Percentiles rank a stretch among this genome's conserved stretches.
phyloP scores from a whole-genome alignment of 2,888 invertebrate genomes.

The Amphipyra tragopoginis region DNA sequence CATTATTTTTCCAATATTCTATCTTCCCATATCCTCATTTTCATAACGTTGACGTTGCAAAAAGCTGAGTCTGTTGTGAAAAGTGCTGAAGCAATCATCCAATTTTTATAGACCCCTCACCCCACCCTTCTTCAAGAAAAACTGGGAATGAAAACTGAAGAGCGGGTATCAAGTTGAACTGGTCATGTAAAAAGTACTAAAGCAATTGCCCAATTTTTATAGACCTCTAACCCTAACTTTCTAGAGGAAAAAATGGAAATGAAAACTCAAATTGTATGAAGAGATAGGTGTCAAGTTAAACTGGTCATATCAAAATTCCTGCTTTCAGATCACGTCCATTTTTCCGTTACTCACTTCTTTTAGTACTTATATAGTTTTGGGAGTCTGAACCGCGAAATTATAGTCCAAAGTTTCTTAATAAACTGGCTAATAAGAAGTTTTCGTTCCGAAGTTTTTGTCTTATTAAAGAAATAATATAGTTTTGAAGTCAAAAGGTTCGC shows the following conservation, averaged over 20 bases:
- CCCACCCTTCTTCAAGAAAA: neutral
- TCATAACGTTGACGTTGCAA: conserved; percentile 44
- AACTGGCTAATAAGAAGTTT: conserved; percentile 23
- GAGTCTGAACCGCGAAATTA: conserved; percentile 19
- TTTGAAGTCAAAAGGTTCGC: neutral
- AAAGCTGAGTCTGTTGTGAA: conserved; percentile 30
- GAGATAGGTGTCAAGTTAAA: conserved; percentile 6
- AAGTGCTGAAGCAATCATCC: conserved; percentile 25
- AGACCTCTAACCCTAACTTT: conserved; percentile 9
- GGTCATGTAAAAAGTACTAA: conserved; percentile 35
- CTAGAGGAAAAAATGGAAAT: neutral
- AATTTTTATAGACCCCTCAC: conserved; percentile 20
- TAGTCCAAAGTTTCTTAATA: conserved; percentile 26
- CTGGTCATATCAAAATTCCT: conserved; percentile 23
- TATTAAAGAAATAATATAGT: conserved; percentile 15
- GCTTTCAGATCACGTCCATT: conserved; percentile 17
- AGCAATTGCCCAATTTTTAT: conserved; percentile 5
- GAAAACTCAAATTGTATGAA: neutral
- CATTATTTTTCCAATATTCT: conserved; percentile 27
- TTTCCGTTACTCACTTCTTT: conserved; percentile 13
- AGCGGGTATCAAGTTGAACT: conserved; percentile 10
- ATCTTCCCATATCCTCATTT: conserved; percentile 39
- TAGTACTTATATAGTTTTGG: conserved; percentile 21
- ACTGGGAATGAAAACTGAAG: neutral
- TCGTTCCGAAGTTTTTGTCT: conserved; percentile 12